Evolutionary conservation across 2,113 vertebrate genomes (phyloP).

Genomic region (Thalassarche chlororhynchos): DNA sequence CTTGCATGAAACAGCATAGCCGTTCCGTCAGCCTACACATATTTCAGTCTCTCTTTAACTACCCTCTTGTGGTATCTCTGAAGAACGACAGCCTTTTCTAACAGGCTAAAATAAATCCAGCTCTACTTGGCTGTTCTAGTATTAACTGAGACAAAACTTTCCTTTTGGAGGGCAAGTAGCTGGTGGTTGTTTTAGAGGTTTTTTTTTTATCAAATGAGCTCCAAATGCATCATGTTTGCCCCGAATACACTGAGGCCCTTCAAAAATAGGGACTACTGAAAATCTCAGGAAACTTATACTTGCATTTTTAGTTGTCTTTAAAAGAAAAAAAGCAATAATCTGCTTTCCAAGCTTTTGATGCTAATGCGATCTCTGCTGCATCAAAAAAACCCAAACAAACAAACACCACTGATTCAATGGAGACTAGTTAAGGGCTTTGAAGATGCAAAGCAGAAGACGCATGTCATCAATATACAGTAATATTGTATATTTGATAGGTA

Average conservation of each 20-base stretch:
- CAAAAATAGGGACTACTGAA: neutral
- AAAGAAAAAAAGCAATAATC: neutral
- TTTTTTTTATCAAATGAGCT: neutral
- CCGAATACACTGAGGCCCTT: neutral
- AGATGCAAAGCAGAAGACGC: neutral
- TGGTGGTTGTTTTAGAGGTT: neutral
- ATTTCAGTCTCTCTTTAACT: constrained; percentile 26
- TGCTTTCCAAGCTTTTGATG: neutral
- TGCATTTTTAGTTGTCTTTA: neutral
- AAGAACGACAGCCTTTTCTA: constrained; percentile 19
- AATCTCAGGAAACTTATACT: neutral
- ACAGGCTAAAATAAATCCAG: neutral
- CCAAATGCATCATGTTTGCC: neutral
- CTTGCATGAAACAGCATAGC: neutral
- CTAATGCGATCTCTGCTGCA: neutral
- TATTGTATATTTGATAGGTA: neutral
- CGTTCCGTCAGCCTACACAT: neutral
- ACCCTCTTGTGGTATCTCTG: constrained; percentile 56
- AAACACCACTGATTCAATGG: neutral
- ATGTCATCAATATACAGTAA: neutral
- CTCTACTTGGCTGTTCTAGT: neutral
- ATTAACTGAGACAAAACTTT: neutral
- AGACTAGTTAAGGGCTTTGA: neutral
- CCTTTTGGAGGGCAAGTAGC: neutral
- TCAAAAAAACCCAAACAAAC: neutral